Evolutionary conservation across 2,113 vertebrate species (phyloP).

Genomic region (Columba janthina): DNA sequence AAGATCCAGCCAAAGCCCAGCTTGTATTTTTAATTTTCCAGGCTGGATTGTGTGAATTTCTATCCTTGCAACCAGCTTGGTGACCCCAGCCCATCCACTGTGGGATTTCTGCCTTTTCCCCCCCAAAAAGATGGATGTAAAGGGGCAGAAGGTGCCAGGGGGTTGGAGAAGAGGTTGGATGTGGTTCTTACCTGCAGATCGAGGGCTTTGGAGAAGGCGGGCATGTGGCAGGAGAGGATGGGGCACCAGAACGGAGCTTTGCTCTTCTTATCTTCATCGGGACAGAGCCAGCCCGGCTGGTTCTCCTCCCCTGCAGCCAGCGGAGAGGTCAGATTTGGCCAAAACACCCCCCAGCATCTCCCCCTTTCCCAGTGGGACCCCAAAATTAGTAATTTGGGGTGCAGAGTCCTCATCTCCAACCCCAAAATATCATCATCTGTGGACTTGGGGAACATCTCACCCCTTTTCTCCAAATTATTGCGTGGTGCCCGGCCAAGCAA

Average conservation of each 20-base stretch:
- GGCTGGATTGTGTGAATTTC: neutral
- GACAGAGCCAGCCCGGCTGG: slow-evolving; percentile 90
- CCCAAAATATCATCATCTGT: rapidly evolving
- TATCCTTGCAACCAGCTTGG: neutral
- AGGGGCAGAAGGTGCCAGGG: neutral
- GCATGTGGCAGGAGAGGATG: slow-evolving; percentile 84
- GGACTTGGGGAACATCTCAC: neutral
- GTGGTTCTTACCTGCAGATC: slow-evolving; percentile 75
- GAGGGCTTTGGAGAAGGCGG: slow-evolving; percentile 84
- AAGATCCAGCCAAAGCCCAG: neutral
- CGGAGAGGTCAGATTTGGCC: rapidly evolving
- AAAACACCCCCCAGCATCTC: neutral
- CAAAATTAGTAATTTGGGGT: neutral
- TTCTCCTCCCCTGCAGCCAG: slow-evolving; percentile 86
- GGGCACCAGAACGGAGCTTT: slow-evolving; percentile 87
- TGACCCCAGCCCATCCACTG: rapidly evolving
- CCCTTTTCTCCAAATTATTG: neutral
- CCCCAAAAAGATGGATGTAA: neutral
- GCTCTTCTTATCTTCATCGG: slow-evolving; percentile 86
- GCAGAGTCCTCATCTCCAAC: neutral
- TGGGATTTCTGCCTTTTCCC: neutral
- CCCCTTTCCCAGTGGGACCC: neutral
- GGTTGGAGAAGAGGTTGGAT: neutral
- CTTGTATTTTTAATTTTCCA: neutral
- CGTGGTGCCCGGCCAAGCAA: rapidly evolving